Base-by-base conservation (phyloP, 37 sponge, comb jelly and placozoan species). In the Diacarnus erythraeanus region DNA sequence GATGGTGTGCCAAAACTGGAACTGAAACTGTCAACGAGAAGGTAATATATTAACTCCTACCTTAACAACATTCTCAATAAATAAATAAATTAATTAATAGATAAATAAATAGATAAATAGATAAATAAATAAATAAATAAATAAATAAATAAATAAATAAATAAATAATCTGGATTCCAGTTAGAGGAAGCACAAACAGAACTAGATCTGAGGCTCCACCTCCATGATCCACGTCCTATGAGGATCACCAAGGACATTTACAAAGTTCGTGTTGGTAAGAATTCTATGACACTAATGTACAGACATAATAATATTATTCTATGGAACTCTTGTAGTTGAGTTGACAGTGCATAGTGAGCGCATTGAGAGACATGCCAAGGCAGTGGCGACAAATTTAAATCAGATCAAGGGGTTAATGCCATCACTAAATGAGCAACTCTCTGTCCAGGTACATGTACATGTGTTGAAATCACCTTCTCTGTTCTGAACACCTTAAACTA, bases 161-260 rank as follows among this genome's bases (percentile, higher is more conserved):
- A 60, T 60, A 60, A 25, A 21, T 60, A 60, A 12, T 72, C 10
- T 26, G 25, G 1, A 5, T 3, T 44, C 42, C 63, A 86, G 84
- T 35, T 64, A 10, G 93, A 95, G 44, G 96, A 95, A 66, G 57
- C 87, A 10, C 71, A 38, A 27, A 82, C 82, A 2, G 96, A 95
- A 59, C 71, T 95, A 36, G 96, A 95, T 35, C 82, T 95, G 69
- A 75, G 93, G 58, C 77, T 86, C 35, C 96, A 95, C 80, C 83
- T 95, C 2, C 96, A 95, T 68, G 75, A 83, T 29, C 90, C 93
- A 68, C 80, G 96, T 40, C 81, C 84, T 2, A 56, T 67, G n/a
- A 71, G 94, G 22, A 78, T 92, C 17, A 64, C 63, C 31, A 60
- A 69, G 64, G 96, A 95, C 84, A 84, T 95, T 22, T 87, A 86